Evolutionary conservation across 2,888 invertebrate genomes (phyloP).

Genomic region (Calameuta pallipes): DNA sequence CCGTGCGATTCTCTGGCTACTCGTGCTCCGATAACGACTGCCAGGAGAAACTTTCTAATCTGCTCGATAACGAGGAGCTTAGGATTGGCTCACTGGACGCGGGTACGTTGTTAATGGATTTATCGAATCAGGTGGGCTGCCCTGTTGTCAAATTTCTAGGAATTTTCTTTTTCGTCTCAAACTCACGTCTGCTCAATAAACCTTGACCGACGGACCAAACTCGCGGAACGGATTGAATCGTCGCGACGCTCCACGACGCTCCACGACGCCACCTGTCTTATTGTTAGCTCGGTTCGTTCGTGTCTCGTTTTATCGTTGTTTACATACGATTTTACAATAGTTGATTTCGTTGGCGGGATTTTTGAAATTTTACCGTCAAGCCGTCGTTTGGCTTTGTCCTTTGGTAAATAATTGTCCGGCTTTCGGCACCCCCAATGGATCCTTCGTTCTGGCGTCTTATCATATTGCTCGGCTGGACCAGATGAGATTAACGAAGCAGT

Average conservation of each 20-base stretch:
- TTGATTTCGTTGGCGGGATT: neutral
- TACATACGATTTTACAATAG: neutral
- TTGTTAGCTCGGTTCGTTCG: neutral
- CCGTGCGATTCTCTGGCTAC: neutral
- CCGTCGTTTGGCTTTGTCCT: neutral
- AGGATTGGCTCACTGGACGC: neutral
- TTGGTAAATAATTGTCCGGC: neutral
- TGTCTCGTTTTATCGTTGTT: neutral
- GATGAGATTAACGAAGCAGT: slow-evolving; percentile 1
- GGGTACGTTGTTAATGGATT: neutral
- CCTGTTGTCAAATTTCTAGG: neutral
- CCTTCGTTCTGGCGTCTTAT: neutral
- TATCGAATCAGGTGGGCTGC: neutral
- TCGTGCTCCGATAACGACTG: neutral
- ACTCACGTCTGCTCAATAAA: no score
- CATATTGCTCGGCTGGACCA: neutral
- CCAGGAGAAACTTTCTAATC: neutral
- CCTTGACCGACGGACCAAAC: neutral
- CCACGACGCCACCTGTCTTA: neutral
- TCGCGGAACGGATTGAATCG: neutral
- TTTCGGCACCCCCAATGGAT: neutral
- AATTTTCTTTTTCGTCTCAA: neutral
- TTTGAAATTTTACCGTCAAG: neutral
- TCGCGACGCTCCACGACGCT: no score
- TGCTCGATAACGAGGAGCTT: neutral